Evolutionary conservation across 2,797 vertebrate species (phyloP), one percentile per base, ranked within the genome.

Genomic region (Cryptoblepharus egeriae): DNA sequence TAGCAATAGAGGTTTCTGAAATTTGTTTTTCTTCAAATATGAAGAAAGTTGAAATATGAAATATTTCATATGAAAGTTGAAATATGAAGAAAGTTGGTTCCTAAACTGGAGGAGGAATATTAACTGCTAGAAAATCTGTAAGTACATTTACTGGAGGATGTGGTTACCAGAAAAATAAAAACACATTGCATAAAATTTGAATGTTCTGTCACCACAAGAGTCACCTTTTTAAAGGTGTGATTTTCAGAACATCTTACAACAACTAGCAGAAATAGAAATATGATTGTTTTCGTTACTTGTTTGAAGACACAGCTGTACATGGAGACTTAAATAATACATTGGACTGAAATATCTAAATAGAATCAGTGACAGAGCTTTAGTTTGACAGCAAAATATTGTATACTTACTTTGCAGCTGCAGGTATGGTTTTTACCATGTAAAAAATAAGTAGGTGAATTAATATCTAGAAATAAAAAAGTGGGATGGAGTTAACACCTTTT

Each of bases 321-420:
- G 90, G 79, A 79, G 85, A 81, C 28, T 84, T 75, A 77, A 68
- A 82, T 76, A 91, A 89, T 88, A 90, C 83, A 74, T 81, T 32
- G 26, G 77, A 81, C 68, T 90, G 85, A 92, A 94, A 88, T 88
- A 87, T 90, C 86, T 89, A 85, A 94, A 93, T 39, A 82, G 84
- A 86, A 77, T 80, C 86, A 85, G 85, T 74, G 79, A 73, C 61
- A 80, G 91, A 92, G 42, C 42, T 70, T 35, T 32, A 69, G n/a
- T 49, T 39, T 2, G 11, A 65, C 81, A 85, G 81, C n/a, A 15
- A 85, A 88, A 83, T 22, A 20, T 72, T 58, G 6, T 87, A 67
- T 0, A 22, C 70, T 64, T 88, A 30, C 69, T 83, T 75, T 64
- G 77, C 35, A 69, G 84, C 73, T 85, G 75, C 74, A 84, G 26